Evolutionary conservation across 1,140 invertebrate genomes (phyloP).

Genomic region (Drosophila ercepeae): DNA sequence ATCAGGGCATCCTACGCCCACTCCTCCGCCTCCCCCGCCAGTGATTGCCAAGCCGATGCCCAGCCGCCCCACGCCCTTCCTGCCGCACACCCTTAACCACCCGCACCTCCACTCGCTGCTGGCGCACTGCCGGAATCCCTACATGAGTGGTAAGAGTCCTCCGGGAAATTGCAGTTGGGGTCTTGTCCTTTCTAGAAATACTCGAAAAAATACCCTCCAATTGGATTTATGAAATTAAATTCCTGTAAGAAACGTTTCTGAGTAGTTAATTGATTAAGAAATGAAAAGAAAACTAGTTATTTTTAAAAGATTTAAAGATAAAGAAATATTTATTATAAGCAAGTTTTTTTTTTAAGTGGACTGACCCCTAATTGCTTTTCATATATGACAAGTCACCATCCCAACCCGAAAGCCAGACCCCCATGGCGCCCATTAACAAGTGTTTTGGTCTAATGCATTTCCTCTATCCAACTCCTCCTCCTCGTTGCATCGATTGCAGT

Average conservation of each 20-base stretch:
- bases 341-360: constrained; percentile 11
- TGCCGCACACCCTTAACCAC: constrained; percentile 84
- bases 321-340: too few relatives aligned
- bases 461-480: constrained; percentile 15
- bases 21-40: constrained; percentile 60
- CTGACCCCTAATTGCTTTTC: constrained; percentile 34
- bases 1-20: constrained; percentile 31
- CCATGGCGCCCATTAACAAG: constrained; percentile 68
- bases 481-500: constrained; percentile 61
- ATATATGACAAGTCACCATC: constrained; percentile 16
- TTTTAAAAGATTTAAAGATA: too few relatives aligned
- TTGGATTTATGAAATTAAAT: too few relatives aligned
- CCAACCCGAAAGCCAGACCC: constrained; percentile 8
- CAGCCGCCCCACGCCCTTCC: constrained; percentile 85
- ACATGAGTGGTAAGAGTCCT: constrained; percentile 84
- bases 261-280: too few relatives aligned
- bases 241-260: too few relatives aligned
- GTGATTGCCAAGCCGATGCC: constrained; percentile 85
- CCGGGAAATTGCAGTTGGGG: neutral
- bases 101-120: constrained; percentile 83
- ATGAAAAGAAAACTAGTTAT: too few relatives aligned
- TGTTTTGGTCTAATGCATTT: constrained; percentile 67
- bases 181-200: neutral
- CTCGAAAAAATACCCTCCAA: neutral
- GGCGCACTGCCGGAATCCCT: constrained; percentile 85